Base-by-base conservation (phyloP, 1,140 invertebrate genomes). In the Cherax destructor region DNA sequence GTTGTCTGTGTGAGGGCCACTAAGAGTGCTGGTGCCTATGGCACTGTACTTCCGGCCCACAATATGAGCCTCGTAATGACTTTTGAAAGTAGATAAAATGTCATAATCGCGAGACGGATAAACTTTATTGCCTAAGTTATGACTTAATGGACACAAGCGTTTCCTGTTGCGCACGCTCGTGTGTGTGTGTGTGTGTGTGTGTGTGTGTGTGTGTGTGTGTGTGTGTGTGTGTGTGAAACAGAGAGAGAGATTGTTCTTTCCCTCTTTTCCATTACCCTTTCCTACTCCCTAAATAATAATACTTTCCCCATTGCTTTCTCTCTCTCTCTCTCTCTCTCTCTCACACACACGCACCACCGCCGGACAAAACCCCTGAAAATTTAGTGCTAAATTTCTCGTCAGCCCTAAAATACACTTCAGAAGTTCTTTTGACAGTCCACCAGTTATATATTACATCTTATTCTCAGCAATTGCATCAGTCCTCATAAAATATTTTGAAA, bases 71-170 rank as follows among this genome's bases (percentile, higher is more conserved):
- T 6, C 3, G 4, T 4, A 30, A 74, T 24, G 69, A 30, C 69
- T 30, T 74, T 74, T 30, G 21, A 74, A 74, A 30, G 69, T 6
- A 74, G n/a, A 74, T 74, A 74, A 74, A 74, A 30, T 74, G 69
- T 74, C 11, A 65, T 65, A 74, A 74, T 74, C 69, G 24, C 21
- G n/a, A 74, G 69, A 74, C 69, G 21, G 69, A 74, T 74, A 74
- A 74, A 74, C 69, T 74, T 74, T 74, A 74, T 30, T 24, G n/a
- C 5, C n/a, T 74, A 5, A 24, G 24, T 74, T 74, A 74, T 74
- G 69, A 74, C 69, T 24, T 74, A 30, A 74, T 74, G 69, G 69
- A n/a, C 69, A 30, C 6, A 74, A n/a, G 69, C n/a, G 1, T 10
- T 74, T 74, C 69, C 69, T 30, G 24, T 18, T 65, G 18, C 18